Conservation (phyloP, 2,888 invertebrate species). For the Platerodrilus igneus region DNA sequence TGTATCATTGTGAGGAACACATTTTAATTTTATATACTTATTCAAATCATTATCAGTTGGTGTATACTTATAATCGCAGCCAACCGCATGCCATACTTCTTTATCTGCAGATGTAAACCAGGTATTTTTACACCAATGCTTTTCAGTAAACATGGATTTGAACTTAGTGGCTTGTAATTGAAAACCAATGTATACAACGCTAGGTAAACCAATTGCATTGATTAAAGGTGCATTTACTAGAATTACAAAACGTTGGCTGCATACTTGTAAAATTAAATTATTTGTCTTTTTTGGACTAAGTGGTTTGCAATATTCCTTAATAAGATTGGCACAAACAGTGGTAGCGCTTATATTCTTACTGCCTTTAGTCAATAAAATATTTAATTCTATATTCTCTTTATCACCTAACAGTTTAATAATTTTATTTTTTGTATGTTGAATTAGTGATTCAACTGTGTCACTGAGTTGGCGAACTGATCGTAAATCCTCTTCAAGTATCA, state of each 20-base stretch:
- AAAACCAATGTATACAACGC: conserved; percentile 65
- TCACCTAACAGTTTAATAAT: conserved; percentile 15
- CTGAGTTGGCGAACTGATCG: conserved; percentile 23
- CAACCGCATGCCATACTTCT: conserved; percentile 56
- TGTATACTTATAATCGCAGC: conserved; percentile 54
- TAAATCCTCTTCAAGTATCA: conserved; percentile 23
- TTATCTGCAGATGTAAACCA: conserved; percentile 58
- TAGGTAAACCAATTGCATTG: conserved; percentile 57
- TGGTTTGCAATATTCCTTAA: conserved; percentile 16
- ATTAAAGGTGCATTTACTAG: conserved; percentile 71
- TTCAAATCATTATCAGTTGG: conserved; percentile 60
- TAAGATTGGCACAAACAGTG: conserved; percentile 2
- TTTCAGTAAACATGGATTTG: conserved; percentile 56
- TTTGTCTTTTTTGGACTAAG: conserved; percentile 24
- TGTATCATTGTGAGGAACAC: conserved; percentile 50
- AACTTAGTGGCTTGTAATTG: conserved; percentile 65
- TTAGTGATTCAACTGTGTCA: conserved; percentile 26
- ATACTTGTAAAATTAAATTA: conserved; percentile 31
- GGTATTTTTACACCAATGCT: conserved; percentile 52
- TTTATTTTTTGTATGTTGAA: conserved; percentile 29
- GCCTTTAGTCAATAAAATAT: conserved; percentile 22
- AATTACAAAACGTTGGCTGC: conserved; percentile 55
- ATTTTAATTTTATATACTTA: conserved; percentile 57
- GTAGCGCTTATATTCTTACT: conserved; percentile 15
- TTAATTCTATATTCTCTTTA: conserved; percentile 15